Conservation (phyloP, 2,113 vertebrate genomes). For the Neodontobutis hainanensis region DNA sequence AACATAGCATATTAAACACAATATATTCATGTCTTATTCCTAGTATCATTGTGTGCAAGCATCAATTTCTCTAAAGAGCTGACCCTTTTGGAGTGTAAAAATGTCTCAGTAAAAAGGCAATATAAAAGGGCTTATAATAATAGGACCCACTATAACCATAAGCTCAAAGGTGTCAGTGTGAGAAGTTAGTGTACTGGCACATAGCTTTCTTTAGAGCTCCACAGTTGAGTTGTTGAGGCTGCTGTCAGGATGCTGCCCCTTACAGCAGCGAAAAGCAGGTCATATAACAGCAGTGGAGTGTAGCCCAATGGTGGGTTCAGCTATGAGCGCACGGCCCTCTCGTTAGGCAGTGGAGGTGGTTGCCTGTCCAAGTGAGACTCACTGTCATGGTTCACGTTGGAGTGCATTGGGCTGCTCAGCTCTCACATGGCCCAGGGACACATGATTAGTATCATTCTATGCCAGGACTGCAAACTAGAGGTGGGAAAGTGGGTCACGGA, state of each 20-base stretch:
- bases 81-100: no score
- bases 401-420: conserved; percentile 54
- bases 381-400: conserved; percentile 5
- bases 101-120: no score
- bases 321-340: neutral
- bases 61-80: no score
- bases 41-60: no score
- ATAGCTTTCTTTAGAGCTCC: neutral
- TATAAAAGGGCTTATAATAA: no score
- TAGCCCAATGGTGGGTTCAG: neutral
- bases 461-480: neutral
- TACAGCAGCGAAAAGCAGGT: conserved; percentile 1
- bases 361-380: conserved; percentile 5
- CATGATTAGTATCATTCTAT: conserved; percentile 24
- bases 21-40: no score
- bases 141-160: neutral
- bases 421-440: conserved; percentile 58
- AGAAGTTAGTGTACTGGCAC: neutral
- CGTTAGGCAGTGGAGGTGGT: conserved; percentile 4
- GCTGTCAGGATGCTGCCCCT: neutral
- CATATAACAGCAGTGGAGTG: neutral
- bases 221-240: conserved; percentile 4
- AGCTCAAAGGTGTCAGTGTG: neutral
- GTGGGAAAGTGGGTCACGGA: conserved; percentile 27
- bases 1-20: no score